Evolutionary conservation across 2,888 invertebrate species (phyloP).

Genomic region (Eupeodes latifasciatus): DNA sequence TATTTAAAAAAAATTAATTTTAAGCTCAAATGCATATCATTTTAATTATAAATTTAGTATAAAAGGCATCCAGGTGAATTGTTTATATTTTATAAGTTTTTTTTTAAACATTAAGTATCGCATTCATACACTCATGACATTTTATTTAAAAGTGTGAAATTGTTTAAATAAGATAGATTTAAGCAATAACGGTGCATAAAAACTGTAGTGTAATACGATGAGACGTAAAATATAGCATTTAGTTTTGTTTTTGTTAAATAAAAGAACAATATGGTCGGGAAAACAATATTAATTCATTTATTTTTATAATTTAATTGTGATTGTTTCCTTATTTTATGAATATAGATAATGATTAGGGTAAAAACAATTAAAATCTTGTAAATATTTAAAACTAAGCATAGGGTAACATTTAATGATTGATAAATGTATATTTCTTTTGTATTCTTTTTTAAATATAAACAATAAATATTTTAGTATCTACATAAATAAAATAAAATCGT

Average conservation of each 20-base stretch:
- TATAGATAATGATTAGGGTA: not conserved
- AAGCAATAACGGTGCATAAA: constrained; percentile 60
- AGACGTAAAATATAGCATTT: not conserved
- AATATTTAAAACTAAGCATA: constrained; percentile 8
- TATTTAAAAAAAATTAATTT: constrained; percentile 14
- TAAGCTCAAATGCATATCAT: not conserved
- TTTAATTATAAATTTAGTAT: not conserved
- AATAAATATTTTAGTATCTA: constrained; percentile 36
- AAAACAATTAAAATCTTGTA: constrained; percentile 11
- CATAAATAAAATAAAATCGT: not conserved
- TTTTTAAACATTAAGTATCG: not conserved
- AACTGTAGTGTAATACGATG: constrained; percentile 59
- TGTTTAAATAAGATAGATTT: constrained; percentile 40
- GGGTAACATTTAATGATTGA: not conserved
- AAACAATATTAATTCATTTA: constrained; percentile 52
- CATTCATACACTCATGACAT: not conserved
- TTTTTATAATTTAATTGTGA: constrained; percentile 59
- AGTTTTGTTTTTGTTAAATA: constrained; percentile 20
- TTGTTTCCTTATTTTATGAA: constrained; percentile 55
- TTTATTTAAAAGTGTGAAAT: not conserved
- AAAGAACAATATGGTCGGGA: constrained; percentile 38
- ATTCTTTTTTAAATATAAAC: constrained; percentile 44
- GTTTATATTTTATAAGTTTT: constrained; percentile 28
- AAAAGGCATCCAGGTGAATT: constrained; percentile 55
- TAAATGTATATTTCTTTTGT: constrained; percentile 9